These are phyloP conservation scores for Hippocampus kuda DNA, from an alignment of 2,797 vertebrate genomes.

Conservation along the genomic window DNA sequence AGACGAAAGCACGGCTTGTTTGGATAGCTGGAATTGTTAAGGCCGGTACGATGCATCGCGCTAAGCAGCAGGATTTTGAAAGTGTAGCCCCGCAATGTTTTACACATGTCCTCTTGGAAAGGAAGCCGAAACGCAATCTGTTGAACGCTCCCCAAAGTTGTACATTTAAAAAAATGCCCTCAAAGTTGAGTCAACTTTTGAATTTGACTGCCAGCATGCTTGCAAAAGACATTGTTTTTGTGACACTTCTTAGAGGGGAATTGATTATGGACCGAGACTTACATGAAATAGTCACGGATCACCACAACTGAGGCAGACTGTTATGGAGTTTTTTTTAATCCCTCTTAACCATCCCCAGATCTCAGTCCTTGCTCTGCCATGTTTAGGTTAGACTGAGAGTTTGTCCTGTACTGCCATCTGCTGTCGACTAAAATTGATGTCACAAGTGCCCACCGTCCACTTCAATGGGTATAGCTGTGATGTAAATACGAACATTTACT, in stretches of 20 bases:
- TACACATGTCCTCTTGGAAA: not conserved
- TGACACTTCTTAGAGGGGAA: not conserved
- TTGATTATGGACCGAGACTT: not conserved
- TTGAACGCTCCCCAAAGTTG: not conserved
- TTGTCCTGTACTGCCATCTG: no score
- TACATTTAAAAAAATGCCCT: not conserved
- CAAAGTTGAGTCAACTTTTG: not conserved
- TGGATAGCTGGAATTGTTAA: slow-evolving; percentile 23
- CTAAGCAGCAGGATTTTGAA: slow-evolving; percentile 4
- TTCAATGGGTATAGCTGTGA: not conserved
- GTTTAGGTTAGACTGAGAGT: no score
- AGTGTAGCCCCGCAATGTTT: slow-evolving; percentile 9
- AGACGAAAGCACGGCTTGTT: slow-evolving; percentile 24
- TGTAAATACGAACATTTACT: no score
- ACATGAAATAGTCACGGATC: not conserved
- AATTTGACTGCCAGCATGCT: not conserved
- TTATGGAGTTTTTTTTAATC: not conserved
- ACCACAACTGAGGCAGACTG: not conserved
- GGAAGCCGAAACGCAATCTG: not conserved
- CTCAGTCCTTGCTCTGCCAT: not conserved
- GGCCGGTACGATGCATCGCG: not conserved
- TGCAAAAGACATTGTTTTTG: not conserved
- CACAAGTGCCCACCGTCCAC: no score
- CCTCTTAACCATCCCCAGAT: not conserved
- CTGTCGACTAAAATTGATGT: no score